phyloP scores from a whole-genome alignment of 2,888 invertebrate species.

The Drosophila bunnanda region DNA sequence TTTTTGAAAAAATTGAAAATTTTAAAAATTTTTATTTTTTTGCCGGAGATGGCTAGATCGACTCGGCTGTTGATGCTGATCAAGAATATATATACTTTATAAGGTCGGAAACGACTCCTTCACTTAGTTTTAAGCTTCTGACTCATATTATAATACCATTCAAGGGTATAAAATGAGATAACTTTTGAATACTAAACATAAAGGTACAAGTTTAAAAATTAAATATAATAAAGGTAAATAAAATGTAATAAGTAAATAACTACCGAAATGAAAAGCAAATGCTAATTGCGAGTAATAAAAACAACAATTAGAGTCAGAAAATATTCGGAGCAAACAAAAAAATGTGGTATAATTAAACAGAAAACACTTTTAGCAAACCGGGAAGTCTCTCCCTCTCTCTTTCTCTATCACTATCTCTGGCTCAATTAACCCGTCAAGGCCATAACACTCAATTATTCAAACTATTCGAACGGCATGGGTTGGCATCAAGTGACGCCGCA shows the following conservation, averaged over 20 bases:
- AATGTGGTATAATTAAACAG: neutral
- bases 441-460: constrained; percentile 23
- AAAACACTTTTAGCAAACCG: constrained; percentile 18
- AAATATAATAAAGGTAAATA: neutral
- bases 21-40: too few relatives aligned
- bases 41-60: too few relatives aligned
- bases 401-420: neutral
- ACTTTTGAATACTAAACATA: neutral
- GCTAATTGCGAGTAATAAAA: neutral
- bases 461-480: constrained; percentile 5
- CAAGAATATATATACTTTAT: too few relatives aligned
- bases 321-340: neutral
- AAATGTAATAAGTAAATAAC: neutral
- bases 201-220: neutral
- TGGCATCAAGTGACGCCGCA: neutral
- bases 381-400: constrained; percentile 8
- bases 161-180: too few relatives aligned
- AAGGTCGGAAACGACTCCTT: too few relatives aligned
- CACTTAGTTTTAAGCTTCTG: too few relatives aligned
- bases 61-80: too few relatives aligned
- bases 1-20: too few relatives aligned
- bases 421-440: constrained; percentile 22
- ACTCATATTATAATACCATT: too few relatives aligned
- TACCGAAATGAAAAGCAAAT: neutral
- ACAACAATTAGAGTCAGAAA: neutral